Evolutionary conservation across 2,113 vertebrate species (phyloP), one percentile per base, ranked within the genome.

Genomic region (Trichechus manatus): DNA sequence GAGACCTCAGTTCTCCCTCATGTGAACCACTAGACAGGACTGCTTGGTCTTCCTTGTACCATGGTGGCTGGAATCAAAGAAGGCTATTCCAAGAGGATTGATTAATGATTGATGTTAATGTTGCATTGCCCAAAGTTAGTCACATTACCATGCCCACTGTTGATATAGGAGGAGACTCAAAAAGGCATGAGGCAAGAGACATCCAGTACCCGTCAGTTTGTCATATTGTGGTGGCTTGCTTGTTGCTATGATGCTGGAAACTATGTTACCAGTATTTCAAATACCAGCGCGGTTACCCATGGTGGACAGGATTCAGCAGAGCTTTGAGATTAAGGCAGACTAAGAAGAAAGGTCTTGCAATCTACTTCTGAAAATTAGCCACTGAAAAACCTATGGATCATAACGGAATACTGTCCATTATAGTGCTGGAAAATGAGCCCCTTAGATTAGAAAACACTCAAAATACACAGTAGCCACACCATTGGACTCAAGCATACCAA

Each of bases 141-240:
- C 20, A 23, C 1, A 20, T 44, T 42, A 33, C 3, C 50, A 77
- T 47, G 6, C 0, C 7, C 5, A 44, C 0, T 50, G 6, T 25
- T 80, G 25, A 68, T 33, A 68, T 25, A 19, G 6, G 10, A 39
- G 13, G 4, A 9, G 29, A 72, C 10, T 20, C 59, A 63, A 7
- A 75, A n/a, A 1, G 36, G 1, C 66, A 47, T 25, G 25, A n/a
- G 14, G 53, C 11, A 56, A 56, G 53, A 56, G 53, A 56, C 53
- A 56, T 56, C 53, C 14, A 14, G 9, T 56, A 56, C 53, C 53
- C 13, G 15, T 17, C 53, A 56, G 11, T 56, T 56, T 56, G 53
- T 56, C 53, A 56, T 56, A 56, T 56, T 56, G 53, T 56, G 53
- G 14, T 56, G 53, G 53, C 53, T 56, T 56, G 53, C 53, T 17